Evolutionary conservation across 2,888 invertebrate species (phyloP).

Genomic region (Ectemnius cavifrons): DNA sequence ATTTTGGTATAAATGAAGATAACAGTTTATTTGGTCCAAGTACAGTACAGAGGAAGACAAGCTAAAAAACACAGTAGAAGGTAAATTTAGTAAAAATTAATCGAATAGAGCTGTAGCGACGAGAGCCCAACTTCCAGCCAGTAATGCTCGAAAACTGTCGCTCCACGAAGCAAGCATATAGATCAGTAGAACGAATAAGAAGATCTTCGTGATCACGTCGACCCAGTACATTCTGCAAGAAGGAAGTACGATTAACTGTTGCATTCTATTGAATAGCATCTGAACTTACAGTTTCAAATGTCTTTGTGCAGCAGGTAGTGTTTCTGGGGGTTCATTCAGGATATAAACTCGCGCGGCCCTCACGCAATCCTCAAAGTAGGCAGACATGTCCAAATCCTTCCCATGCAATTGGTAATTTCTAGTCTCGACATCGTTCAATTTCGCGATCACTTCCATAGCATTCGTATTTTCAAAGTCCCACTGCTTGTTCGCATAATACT

Average conservation of each 20-base stretch:
- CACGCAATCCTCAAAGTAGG: conserved; percentile 91
- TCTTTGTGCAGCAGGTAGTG: conserved; percentile 87
- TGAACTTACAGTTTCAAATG: conserved; percentile 88
- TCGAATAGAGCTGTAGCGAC: conserved; percentile 44
- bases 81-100: conserved; percentile 28
- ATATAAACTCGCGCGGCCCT: conserved; percentile 89
- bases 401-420: conserved; percentile 85
- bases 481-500: conserved; percentile 94
- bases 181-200: conserved; percentile 83
- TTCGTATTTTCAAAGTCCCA: conserved; percentile 92
- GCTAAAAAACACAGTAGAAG: conserved; percentile 42
- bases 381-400: conserved; percentile 85
- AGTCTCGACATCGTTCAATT: conserved; percentile 84
- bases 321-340: conserved; percentile 89
- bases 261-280: background rate
- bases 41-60: conserved; percentile 47
- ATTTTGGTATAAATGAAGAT: conserved; percentile 15
- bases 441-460: conserved; percentile 80
- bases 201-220: conserved; percentile 85
- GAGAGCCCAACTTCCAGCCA: conserved; percentile 59
- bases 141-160: conserved; percentile 68
- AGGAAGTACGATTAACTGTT: conserved; percentile 48
- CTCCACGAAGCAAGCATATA: conserved; percentile 76
- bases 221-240: conserved; percentile 91
- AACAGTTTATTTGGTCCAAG: conserved; percentile 64